A percentile compares a stretch with the other conserved stretches of the same genome.
phyloP scores from a whole-genome alignment of 2,113 vertebrate genomes.

The Sapayoa aenigma region DNA sequence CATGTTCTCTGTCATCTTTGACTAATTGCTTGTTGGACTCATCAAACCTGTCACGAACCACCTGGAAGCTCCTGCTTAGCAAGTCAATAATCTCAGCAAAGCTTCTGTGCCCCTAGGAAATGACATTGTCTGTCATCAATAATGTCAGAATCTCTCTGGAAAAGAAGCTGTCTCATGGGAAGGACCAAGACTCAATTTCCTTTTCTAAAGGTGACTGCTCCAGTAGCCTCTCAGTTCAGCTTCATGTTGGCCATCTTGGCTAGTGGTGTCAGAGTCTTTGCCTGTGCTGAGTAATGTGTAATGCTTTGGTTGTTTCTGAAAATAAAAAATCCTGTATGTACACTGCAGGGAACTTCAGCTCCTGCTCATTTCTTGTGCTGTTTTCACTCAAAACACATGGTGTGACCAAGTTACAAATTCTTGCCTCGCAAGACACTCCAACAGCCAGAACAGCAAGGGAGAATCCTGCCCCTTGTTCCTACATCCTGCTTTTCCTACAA shows the following conservation, averaged over 20 bases:
- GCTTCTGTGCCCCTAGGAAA: neutral
- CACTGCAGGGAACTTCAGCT: neutral
- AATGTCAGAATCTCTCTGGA: neutral
- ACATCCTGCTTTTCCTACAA: neutral
- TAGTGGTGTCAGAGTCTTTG: neutral
- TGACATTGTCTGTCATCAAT: rapidly evolving
- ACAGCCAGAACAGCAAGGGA: neutral
- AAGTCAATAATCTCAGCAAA: neutral
- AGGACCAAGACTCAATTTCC: neutral
- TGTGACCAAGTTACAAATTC: neutral
- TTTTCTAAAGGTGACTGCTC: neutral
- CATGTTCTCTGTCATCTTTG: neutral
- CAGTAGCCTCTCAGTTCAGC: neutral
- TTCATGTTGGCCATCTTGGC: neutral
- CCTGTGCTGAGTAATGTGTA: neutral
- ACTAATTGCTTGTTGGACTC: neutral
- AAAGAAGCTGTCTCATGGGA: neutral
- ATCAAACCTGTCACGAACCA: neutral
- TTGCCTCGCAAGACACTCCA: neutral
- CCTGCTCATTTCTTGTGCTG: neutral
- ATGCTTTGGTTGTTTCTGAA: neutral
- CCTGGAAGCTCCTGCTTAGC: neutral
- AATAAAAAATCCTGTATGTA: constrained; percentile 3
- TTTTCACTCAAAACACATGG: neutral
- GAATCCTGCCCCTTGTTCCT: neutral